Evolutionary conservation across 2,113 vertebrate genomes (phyloP).

Genomic region (Madoqua kirkii): DNA sequence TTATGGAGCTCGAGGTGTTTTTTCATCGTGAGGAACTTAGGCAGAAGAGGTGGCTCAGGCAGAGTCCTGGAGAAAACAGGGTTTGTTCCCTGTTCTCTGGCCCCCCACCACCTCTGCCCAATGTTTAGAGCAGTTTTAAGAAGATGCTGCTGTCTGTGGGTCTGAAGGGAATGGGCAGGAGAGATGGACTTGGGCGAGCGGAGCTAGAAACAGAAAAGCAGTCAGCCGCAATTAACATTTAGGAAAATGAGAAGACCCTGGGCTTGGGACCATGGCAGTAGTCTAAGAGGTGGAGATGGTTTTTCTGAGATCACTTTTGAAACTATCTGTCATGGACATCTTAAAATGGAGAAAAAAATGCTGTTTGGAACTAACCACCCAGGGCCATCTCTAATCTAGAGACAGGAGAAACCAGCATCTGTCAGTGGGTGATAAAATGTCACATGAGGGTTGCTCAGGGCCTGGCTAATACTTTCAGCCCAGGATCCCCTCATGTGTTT

Average conservation of each 20-base stretch:
- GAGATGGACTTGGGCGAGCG: neutral
- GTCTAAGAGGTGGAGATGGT: neutral
- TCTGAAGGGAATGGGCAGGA: neutral
- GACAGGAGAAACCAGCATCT: neutral
- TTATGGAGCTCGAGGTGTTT: neutral
- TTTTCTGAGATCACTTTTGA: neutral
- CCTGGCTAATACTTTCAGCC: neutral
- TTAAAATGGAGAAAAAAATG: neutral
- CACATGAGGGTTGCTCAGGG: rapidly evolving
- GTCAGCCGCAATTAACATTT: neutral
- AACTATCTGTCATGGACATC: neutral
- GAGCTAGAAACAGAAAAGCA: neutral
- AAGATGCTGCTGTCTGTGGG: neutral
- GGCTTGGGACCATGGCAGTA: neutral
- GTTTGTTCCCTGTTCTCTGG: neutral
- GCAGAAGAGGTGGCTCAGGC: neutral
- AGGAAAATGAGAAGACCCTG: neutral
- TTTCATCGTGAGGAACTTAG: neutral
- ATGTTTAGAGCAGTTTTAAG: neutral
- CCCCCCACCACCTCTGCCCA: neutral
- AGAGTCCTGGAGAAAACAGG: neutral
- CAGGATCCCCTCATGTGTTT: neutral
- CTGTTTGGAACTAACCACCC: neutral
- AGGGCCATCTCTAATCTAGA: neutral
- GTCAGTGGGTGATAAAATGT: neutral